Base-by-base conservation (phyloP, 37 sponge, comb jelly and placozoan genomes). In the Chondrilla cf. caribensis region DNA sequence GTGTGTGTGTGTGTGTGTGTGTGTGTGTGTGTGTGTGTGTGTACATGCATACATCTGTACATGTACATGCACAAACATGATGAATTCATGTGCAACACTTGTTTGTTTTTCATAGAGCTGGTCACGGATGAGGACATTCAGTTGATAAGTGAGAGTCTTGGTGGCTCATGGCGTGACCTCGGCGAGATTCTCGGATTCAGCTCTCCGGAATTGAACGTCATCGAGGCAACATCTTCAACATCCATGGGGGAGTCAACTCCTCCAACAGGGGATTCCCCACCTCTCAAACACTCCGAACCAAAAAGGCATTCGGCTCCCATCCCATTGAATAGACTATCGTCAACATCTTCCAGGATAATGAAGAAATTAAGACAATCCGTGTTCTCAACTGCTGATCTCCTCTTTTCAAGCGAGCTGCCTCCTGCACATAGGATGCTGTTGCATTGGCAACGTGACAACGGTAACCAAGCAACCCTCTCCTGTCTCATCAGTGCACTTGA, bases 181-280 rank as follows among this genome's bases (percentile, higher is more conserved):
- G 90, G 90, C n/a, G 77, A 82, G 29, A 79, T 83, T 1, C 87
- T 90, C 2, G 90, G 90, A 0, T 86, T 90, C 58, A 81, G 67
- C 35, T 28, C 57, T 43, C 18, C 36, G 2, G 87, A 90, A 77
- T 73, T 90, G 38, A 64, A 83, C 43, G 21, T 22, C 25, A n/a
- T 73, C 40, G 38, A 39, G 7, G 76, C 44, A 36, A 43, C 76
- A 38, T 73, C 76, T n/a, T 2, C 43, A 15, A 17, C 15, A 1
- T 29, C 68, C 28, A 67, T 4, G 11, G 51, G 51, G 51, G n/a
- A n/a, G n/a, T n/a, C n/a, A n/a, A n/a, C n/a, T n/a, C n/a, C n/a
- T n/a, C n/a, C n/a, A n/a, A n/a, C n/a, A n/a, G n/a, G n/a, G n/a
- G 22, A 62, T n/a, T 28, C 29, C 29, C 29, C 64, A 19, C 22